Base-by-base conservation (phyloP, 1,140 invertebrate species). In the Zaprionus ornatus region DNA sequence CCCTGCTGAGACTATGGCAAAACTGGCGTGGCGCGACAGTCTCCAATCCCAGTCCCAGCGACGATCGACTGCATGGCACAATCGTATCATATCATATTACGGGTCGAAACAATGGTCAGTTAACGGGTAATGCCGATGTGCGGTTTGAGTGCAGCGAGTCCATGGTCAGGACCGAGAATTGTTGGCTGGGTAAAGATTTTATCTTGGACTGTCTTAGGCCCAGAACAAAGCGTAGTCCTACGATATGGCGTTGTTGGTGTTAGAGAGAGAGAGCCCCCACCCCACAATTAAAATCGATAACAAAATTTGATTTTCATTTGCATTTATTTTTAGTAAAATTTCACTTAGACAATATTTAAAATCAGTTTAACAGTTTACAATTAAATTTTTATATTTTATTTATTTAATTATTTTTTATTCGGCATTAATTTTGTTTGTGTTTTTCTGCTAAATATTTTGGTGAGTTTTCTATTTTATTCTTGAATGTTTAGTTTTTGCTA, bases 341-440 rank as follows among this genome's bases (percentile, higher is more conserved):
- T 88, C 54, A 56, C 81, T 88, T 88, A 90, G 57, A 71, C 59
- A 76, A 76, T 88, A 80, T 87, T 87, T 88, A 88, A 88, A 88
- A 88, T 88, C 84, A 88, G 84, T 88, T 88, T 88, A 88, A 90
- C 84, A 88, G 87, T 81, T 90, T 88, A 88, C 84, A 87, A 88
- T 82, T 63, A 56, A 55, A 68, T 45, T 17, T 45, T 72, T 78
- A 57, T 35, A 42, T 21, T 65, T 67, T 70, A 5, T 32, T 63
- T 35, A 54, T 23, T 65, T 70, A 74, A 5, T 32, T 57, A 37
- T 55, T 54, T 40, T 59, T 57, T 48, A 27, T 64, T 35, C 45
- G 66, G 56, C 15, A 45, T 50, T 67, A 48, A 32, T 29, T 60
- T 50, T 52, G 52, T 56, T 56, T 56, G 29, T 72, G 56, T 66